phyloP scores from a whole-genome alignment of 1,140 invertebrate species.

The Ctenoplectra terminalis region DNA sequence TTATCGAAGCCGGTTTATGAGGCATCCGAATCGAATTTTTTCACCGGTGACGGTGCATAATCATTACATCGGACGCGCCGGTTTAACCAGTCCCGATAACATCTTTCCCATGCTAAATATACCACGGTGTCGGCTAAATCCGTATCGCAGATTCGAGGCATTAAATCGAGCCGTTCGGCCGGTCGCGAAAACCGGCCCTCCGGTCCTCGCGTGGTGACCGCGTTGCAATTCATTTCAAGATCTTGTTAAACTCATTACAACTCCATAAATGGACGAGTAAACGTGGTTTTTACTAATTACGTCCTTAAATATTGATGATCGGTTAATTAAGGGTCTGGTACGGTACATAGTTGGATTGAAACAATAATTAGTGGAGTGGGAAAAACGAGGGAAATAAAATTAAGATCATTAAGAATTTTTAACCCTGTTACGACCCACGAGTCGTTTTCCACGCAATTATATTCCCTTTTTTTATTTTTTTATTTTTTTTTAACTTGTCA shows the following conservation, averaged over 20 bases:
- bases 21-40: constrained; percentile 75
- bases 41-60: constrained; percentile 65
- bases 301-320: neutral
- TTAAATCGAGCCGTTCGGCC: constrained; percentile 41
- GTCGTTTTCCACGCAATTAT: too few relatives aligned
- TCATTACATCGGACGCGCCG: constrained; percentile 74
- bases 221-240: constrained; percentile 23
- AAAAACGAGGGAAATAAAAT: too few relatives aligned
- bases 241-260: neutral
- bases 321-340: neutral
- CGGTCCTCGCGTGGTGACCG: neutral
- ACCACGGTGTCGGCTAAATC: constrained; percentile 72
- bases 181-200: constrained; percentile 29
- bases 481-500: too few relatives aligned
- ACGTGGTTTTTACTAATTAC: neutral
- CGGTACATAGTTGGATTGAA: too few relatives aligned
- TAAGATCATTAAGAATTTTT: too few relatives aligned
- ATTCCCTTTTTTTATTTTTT: too few relatives aligned
- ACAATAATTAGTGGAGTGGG: too few relatives aligned
- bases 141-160: constrained; percentile 68
- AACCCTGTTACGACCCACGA: too few relatives aligned
- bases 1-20: constrained; percentile 75
- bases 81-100: constrained; percentile 78
- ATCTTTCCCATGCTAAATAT: constrained; percentile 78
- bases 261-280: neutral